A percentile compares a stretch with the other conserved stretches of the same genome.
These are phyloP conservation scores for Apogon talboti DNA, from an alignment of 2,797 vertebrate species.

Conservation along the genomic window DNA sequence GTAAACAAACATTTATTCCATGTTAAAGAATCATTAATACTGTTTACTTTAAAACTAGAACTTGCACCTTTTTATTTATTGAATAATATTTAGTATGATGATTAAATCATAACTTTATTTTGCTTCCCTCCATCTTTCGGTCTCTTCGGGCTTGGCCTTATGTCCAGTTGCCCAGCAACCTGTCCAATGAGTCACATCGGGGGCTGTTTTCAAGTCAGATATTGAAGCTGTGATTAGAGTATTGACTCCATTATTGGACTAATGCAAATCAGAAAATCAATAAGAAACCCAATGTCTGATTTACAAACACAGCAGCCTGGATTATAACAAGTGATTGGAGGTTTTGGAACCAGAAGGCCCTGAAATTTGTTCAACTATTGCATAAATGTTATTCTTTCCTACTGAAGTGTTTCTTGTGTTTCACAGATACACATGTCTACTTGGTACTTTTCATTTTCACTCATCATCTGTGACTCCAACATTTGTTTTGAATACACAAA, in stretches of 20 bases:
- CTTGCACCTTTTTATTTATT: neutral
- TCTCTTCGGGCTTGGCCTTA: conserved; percentile 1
- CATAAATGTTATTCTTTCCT: neutral
- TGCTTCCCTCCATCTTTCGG: neutral
- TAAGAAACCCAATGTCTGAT: conserved; percentile 14
- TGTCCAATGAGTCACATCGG: conserved; percentile 31
- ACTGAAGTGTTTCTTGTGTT: too few species aligned
- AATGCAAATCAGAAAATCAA: conserved; percentile 28
- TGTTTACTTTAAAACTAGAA: neutral
- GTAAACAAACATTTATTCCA: too few species aligned
- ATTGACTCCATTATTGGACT: conserved; percentile 17
- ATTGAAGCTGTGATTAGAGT: conserved; percentile 19
- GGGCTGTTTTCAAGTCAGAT: conserved; percentile 40
- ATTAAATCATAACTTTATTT: conserved; percentile 9
- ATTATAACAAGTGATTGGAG: conserved; percentile 14
- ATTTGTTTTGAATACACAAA: too few species aligned
- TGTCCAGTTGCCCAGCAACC: conserved; percentile 45
- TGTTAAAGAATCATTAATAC: too few species aligned
- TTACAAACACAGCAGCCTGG: conserved; percentile 19
- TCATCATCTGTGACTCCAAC: too few species aligned
- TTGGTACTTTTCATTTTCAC: too few species aligned
- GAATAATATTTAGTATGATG: neutral
- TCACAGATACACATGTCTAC: too few species aligned
- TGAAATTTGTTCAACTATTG: neutral
- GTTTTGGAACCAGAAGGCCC: neutral